Percentiles rank a stretch among this genome's conserved stretches.
These are phyloP conservation scores for Heteropelma amictum DNA, from an alignment of 2,888 invertebrate species.

Conservation along the genomic window DNA sequence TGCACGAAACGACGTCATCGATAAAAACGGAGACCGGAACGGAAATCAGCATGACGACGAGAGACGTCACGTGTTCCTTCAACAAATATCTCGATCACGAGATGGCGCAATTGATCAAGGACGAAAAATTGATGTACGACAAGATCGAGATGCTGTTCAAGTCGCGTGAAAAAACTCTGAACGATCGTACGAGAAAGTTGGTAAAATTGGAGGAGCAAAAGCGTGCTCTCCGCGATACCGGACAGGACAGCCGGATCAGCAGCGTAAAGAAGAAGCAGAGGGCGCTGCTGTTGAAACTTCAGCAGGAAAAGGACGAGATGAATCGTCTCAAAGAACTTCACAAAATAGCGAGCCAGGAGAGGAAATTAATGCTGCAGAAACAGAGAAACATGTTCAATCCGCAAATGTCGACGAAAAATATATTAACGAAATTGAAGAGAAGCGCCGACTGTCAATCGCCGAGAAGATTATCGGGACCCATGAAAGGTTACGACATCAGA, in stretches of 20 bases:
- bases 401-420: slow-evolving; percentile 79
- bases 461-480: slow-evolving; percentile 78
- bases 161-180: slow-evolving; percentile 83
- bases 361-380: slow-evolving; percentile 79
- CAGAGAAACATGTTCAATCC: slow-evolving; percentile 80
- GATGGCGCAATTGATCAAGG: slow-evolving; percentile 83
- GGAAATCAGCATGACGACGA: slow-evolving; percentile 75
- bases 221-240: slow-evolving; percentile 76
- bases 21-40: slow-evolving; percentile 77
- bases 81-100: slow-evolving; percentile 75
- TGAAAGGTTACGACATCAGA: slow-evolving; percentile 79
- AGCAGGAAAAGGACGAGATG: slow-evolving; percentile 85
- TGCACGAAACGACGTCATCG: slow-evolving; percentile 76
- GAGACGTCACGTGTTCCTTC: slow-evolving; percentile 75
- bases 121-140: slow-evolving; percentile 83
- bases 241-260: slow-evolving; percentile 75
- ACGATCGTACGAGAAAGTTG: slow-evolving; percentile 82
- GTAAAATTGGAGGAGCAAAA: slow-evolving; percentile 83
- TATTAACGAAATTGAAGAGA: slow-evolving; percentile 79
- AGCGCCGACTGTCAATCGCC: slow-evolving; percentile 77
- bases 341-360: slow-evolving; percentile 79
- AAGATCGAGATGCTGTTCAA: slow-evolving; percentile 83
- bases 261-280: slow-evolving; percentile 84
- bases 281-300: slow-evolving; percentile 82
- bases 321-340: slow-evolving; percentile 81